Base-by-base conservation (phyloP, 92 coral and sea anemone species). In the Galaxea fascicularis region DNA sequence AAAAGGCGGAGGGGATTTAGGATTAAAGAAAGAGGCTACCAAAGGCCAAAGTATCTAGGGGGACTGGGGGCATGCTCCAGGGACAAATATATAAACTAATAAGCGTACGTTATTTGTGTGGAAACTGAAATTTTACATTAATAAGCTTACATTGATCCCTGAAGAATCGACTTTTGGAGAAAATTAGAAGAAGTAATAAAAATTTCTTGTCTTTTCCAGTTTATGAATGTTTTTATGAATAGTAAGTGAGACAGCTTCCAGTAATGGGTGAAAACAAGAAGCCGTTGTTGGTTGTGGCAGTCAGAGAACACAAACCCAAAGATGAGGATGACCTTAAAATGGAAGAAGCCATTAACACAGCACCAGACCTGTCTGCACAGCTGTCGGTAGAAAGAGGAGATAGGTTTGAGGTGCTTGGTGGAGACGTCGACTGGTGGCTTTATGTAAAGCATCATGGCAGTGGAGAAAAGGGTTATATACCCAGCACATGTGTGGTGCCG, bases 351-450 rank as follows among this genome's bases (percentile, higher is more conserved):
- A 88, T 80, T n/a, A 26, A 62, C 1, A 88, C 88, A 12, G 93
- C 93, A 30, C 98, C 98, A 11, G 92, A 96, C 58, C 44, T 91
- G 41, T 84, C 89, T 0, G 89, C 88, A 14, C 98, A 96, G 89
- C 83, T 96, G 76, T 39, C 91, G 10, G 86, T 96, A 3, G 82
- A 89, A 70, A 85, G 83, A 53, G 89, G 98, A 17, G 77, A 91
- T 31, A 92, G 68, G 73, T 96, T 90, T 85, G 92, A 79, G 63
- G 90, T 96, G n/a, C 41, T 76, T n/a, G 98, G 96, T 29, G 71
- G 83, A 20, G 86, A 70, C 41, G 92, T 94, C 46, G 88, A 78
- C 66, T 96, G 98, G 98, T 96, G 98, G 98, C 87, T 96, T 5
- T 92, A 85, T 87, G 98, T 92, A 20, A 92, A 89, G 73, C 44